Base-by-base conservation (phyloP, 2,888 invertebrate species). In the Rhingia campestris region DNA sequence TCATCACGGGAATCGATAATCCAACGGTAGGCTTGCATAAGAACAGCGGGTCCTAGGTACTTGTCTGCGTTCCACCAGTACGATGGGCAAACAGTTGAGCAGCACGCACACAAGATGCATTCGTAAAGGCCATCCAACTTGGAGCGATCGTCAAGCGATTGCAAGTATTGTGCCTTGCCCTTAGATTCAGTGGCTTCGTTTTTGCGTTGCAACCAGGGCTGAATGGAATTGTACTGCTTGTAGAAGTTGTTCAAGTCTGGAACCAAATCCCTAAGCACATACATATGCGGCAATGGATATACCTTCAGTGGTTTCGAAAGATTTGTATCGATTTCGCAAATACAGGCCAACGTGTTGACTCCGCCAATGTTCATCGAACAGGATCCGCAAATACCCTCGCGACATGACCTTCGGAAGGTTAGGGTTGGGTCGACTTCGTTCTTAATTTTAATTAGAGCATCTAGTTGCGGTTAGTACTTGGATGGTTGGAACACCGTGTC, bases 61-160 rank as follows among this genome's bases (percentile, higher is more conserved):
- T 98, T 98, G 91, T 98, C 98, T 10, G 97, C 96, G 89, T 99
- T 99, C 99, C 99, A 99, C 99, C 99, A 99, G 92, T 99, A 99
- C 10, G 97, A 97, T 0, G 99, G 99, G 87, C 99, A 99, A 30
- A 98, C 96, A 4, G 99, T 98, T 5, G 97, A 97, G 91, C 99
- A 99, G 92, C 99, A 99, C 51, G 99, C 99, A 90, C 99, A 99
- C 67, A 99, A 92, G 87, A 99, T 99, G 91, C 99, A 99, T 92
- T 99, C 99, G 89, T 99, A 99, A 35, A 99, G 93, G 67, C 99
- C 99, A 92, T 99, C 99, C 89, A 99, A 92, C 91, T 98, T 98
- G 74, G 95, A 95, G 81, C 99, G 94, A 91, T 99, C 99, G 67
- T 96, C 95, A 0, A 97, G 94, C 88, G 96, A 97, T 91, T 99